Conservation (phyloP, 2,888 invertebrate species). For the Heliconius ismenius region DNA sequence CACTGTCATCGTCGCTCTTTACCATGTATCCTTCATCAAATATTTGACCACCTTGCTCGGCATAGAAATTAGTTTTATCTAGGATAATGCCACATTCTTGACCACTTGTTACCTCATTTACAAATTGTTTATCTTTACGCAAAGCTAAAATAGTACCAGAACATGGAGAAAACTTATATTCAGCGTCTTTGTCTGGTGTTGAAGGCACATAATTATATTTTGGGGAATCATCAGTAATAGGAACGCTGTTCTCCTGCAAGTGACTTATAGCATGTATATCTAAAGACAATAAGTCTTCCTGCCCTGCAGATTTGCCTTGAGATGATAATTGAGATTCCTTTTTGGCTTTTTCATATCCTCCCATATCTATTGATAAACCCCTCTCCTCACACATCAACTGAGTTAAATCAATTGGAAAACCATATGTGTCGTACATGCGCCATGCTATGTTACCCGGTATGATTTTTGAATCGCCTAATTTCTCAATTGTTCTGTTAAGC, state of each 20-base stretch:
- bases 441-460: slow-evolving; percentile 98
- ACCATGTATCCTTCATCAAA: slow-evolving; percentile 96
- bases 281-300: slow-evolving; percentile 92
- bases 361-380: slow-evolving; percentile 92
- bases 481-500: slow-evolving; percentile 93
- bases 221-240: slow-evolving; percentile 92
- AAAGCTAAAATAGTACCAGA: slow-evolving; percentile 91
- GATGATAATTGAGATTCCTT: slow-evolving; percentile 94
- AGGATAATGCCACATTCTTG: slow-evolving; percentile 95
- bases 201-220: slow-evolving; percentile 93
- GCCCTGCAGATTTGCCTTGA: slow-evolving; percentile 91
- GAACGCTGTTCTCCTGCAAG: slow-evolving; percentile 88
- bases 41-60: slow-evolving; percentile 99
- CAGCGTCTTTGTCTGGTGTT: slow-evolving; percentile 84
- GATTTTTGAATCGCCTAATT: slow-evolving; percentile 86
- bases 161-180: slow-evolving; percentile 89
- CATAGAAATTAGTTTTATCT: slow-evolving; percentile 97
- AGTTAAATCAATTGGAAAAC: slow-evolving; percentile 98
- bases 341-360: slow-evolving; percentile 94
- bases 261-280: slow-evolving; percentile 98
- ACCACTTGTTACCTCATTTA: slow-evolving; percentile 89
- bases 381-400: slow-evolving; percentile 99
- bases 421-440: slow-evolving; percentile 99
- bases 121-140: slow-evolving; percentile 90
- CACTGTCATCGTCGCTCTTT: slow-evolving; percentile 90